Percentiles rank a stretch among this genome's conserved stretches.
Conservation (phyloP, 2,797 vertebrate species). For the Paedocypris micromegethes region DNA sequence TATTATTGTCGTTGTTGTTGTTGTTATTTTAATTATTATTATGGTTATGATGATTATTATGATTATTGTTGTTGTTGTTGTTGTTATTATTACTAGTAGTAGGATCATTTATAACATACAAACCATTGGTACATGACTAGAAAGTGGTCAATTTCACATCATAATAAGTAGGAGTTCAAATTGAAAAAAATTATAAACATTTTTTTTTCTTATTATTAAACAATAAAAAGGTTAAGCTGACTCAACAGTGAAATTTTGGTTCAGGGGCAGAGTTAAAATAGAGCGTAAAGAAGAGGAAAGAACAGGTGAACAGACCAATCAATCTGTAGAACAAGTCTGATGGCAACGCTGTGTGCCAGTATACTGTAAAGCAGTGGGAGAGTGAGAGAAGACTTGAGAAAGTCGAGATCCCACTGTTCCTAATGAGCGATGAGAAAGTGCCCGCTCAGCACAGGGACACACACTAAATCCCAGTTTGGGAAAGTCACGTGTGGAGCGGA, state of each 20-base stretch:
- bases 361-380: constrained; percentile 25
- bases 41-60: too few species aligned
- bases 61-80: too few species aligned
- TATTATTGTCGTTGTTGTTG: too few species aligned
- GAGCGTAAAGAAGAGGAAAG: constrained; percentile 23
- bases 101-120: too few species aligned
- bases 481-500: constrained; percentile 40
- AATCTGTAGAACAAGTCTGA: constrained; percentile 29
- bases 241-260: constrained; percentile 10
- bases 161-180: too few species aligned
- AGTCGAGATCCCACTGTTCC: constrained; percentile 34
- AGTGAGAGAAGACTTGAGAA: constrained; percentile 21
- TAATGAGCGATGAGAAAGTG: constrained; percentile 48
- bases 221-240: constrained; percentile 24
- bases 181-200: too few species aligned
- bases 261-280: constrained; percentile 33
- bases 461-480: constrained; percentile 26
- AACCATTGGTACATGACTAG: too few species aligned
- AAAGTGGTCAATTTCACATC: too few species aligned
- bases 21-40: too few species aligned
- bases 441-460: constrained; percentile 45
- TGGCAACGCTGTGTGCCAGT: constrained; percentile 20
- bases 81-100: too few species aligned
- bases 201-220: too few species aligned
- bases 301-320: constrained; percentile 27